A percentile compares a stretch with the other conserved stretches of the same genome.
phyloP scores from a whole-genome alignment of 1,140 invertebrate species.

The Danaus plexippus region DNA sequence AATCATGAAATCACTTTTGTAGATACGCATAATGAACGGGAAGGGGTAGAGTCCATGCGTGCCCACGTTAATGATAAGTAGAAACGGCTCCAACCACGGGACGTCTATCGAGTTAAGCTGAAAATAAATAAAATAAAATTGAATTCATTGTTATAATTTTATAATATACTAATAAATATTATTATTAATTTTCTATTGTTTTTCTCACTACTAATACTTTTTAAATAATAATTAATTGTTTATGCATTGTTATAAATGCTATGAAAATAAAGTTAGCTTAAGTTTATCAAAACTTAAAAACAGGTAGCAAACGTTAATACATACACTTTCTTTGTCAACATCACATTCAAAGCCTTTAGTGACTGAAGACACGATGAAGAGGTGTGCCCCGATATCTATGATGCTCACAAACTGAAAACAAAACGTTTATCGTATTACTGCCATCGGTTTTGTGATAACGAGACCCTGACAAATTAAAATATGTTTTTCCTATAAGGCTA shows the following conservation, averaged over 20 bases:
- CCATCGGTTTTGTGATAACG: too few relatives aligned
- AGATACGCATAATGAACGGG: constrained; percentile 32
- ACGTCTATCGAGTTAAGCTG: constrained; percentile 34
- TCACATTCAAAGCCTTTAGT: constrained; percentile 45
- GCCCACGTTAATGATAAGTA: constrained; percentile 42
- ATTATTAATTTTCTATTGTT: too few relatives aligned
- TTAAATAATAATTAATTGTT: too few relatives aligned
- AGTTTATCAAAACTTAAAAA: too few relatives aligned
- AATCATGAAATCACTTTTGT: constrained; percentile 29
- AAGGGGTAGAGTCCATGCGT: constrained; percentile 52
- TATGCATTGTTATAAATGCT: too few relatives aligned
- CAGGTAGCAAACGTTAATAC: constrained; percentile 14
- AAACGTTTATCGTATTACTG: not conserved
- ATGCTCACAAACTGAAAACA: constrained; percentile 37
- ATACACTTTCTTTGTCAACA: constrained; percentile 30
- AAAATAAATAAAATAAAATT: constrained; percentile 4
- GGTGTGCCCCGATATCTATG: constrained; percentile 34
- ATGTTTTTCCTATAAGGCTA: too few relatives aligned
- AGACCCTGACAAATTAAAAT: too few relatives aligned
- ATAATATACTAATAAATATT: too few relatives aligned
- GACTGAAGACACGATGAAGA: constrained; percentile 31
- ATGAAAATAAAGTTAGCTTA: too few relatives aligned
- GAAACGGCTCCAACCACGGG: constrained; percentile 36
- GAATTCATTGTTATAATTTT: too few relatives aligned
- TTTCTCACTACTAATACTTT: too few relatives aligned